Conservation (phyloP, 1,140 invertebrate species). For the Drosophila kohkoa region DNA sequence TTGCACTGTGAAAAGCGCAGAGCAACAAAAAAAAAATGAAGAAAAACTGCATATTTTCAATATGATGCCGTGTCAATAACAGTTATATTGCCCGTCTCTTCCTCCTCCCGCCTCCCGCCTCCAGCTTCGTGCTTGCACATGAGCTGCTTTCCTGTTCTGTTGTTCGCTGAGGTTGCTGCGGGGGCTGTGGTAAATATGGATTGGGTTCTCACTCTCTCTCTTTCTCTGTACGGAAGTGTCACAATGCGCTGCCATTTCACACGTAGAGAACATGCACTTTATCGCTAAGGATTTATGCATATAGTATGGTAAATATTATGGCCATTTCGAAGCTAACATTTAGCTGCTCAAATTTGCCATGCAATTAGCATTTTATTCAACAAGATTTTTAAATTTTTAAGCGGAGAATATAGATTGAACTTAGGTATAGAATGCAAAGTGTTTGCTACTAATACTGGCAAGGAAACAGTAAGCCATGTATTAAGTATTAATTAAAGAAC, state of each 20-base stretch:
- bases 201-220: background rate
- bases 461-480: no score
- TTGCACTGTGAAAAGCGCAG: slow-evolving; percentile 30
- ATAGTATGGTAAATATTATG: background rate
- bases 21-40: no score
- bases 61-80: slow-evolving; percentile 81
- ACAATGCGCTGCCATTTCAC: slow-evolving; percentile 12
- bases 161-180: background rate
- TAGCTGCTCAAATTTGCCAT: background rate
- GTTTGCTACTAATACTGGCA: no score
- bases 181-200: slow-evolving; percentile 6
- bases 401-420: no score
- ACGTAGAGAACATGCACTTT: slow-evolving; percentile 14
- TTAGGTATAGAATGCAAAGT: no score
- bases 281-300: slow-evolving; percentile 2
- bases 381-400: no score
- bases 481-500: no score
- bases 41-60: slow-evolving; percentile 70
- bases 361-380: background rate
- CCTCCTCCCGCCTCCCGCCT: background rate
- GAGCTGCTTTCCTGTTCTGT: slow-evolving; percentile 14
- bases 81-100: slow-evolving; percentile 65
- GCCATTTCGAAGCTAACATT: background rate
- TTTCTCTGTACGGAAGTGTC: slow-evolving; percentile 1
- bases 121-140: slow-evolving; percentile 21